Evolutionary conservation across 2,888 invertebrate species (phyloP).

Genomic region (Drosophila vallismaia): DNA sequence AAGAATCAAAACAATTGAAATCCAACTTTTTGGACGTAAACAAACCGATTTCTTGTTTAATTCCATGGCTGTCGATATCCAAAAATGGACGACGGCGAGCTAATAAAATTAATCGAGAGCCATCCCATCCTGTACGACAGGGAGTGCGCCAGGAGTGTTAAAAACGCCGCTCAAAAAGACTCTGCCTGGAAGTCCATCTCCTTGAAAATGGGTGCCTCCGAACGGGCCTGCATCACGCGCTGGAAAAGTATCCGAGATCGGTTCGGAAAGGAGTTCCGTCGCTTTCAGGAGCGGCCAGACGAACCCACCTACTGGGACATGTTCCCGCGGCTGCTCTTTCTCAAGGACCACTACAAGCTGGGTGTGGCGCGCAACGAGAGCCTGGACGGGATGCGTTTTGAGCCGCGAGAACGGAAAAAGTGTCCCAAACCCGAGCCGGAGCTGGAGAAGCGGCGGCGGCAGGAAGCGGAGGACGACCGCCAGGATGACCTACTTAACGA

Average conservation of each 20-base stretch:
- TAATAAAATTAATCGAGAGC: conserved; percentile 70
- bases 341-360: conserved; percentile 80
- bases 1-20: not conserved
- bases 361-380: conserved; percentile 69
- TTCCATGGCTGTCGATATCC: not conserved
- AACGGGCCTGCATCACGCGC: conserved; percentile 79
- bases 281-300: conserved; percentile 73
- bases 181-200: conserved; percentile 77
- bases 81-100: conserved; percentile 64
- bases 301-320: conserved; percentile 79
- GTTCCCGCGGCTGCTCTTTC: conserved; percentile 75
- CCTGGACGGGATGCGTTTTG: conserved; percentile 70
- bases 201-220: conserved; percentile 71
- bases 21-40: no score
- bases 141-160: conserved; percentile 67
- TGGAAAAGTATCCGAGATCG: conserved; percentile 81
- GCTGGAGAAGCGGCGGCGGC: conserved; percentile 40
- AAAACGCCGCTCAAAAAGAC: conserved; percentile 73
- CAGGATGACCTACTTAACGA: conserved; percentile 58
- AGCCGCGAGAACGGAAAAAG: conserved; percentile 60
- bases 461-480: conserved; percentile 56
- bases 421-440: conserved; percentile 33
- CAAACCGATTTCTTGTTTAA: not conserved
- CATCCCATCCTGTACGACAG: conserved; percentile 79
- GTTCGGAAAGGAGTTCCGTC: conserved; percentile 79